Evolutionary conservation across 2,888 invertebrate genomes (phyloP).

Genomic region (Zaprionus lineosus): DNA sequence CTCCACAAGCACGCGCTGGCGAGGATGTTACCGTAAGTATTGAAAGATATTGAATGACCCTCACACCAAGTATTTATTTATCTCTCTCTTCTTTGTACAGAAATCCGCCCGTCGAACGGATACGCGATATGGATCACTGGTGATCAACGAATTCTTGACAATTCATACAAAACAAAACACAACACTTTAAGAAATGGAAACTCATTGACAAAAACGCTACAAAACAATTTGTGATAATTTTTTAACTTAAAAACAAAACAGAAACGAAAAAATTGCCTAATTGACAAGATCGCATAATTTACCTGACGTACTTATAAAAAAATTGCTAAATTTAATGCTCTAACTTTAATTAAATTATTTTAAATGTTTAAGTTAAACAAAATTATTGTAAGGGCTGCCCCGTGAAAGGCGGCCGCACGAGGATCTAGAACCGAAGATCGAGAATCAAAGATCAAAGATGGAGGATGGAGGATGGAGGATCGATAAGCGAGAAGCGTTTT

Average conservation of each 20-base stretch:
- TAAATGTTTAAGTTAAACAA: constrained; percentile 50
- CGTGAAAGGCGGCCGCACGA: constrained; percentile 13
- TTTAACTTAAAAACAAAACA: constrained; percentile 50
- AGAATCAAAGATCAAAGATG: neutral
- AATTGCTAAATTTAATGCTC: constrained; percentile 39
- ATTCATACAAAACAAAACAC: constrained; percentile 13
- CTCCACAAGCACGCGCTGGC: constrained; percentile 82
- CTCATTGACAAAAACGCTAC: constrained; percentile 51
- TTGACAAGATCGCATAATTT: constrained; percentile 51
- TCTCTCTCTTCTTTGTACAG: constrained; percentile 45
- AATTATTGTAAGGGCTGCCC: constrained; percentile 23
- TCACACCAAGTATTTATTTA: neutral
- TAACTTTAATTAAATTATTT: constrained; percentile 68
- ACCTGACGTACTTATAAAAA: constrained; percentile 45
- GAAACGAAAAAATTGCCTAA: constrained; percentile 22
- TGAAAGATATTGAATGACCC: neutral
- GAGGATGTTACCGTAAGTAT: constrained; percentile 82
- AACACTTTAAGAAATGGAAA: constrained; percentile 8
- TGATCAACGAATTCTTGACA: constrained; percentile 62
- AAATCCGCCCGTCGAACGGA: constrained; percentile 82
- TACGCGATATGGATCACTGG: constrained; percentile 82
- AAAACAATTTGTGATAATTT: constrained; percentile 76
- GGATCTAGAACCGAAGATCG: neutral
- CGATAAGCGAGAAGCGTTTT: constrained; percentile 26
- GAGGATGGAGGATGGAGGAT: neutral